A percentile compares a stretch with the other conserved stretches of the same genome.
Conservation (phyloP, 2,113 vertebrate genomes). For the Sylvilagus bachmani region DNA sequence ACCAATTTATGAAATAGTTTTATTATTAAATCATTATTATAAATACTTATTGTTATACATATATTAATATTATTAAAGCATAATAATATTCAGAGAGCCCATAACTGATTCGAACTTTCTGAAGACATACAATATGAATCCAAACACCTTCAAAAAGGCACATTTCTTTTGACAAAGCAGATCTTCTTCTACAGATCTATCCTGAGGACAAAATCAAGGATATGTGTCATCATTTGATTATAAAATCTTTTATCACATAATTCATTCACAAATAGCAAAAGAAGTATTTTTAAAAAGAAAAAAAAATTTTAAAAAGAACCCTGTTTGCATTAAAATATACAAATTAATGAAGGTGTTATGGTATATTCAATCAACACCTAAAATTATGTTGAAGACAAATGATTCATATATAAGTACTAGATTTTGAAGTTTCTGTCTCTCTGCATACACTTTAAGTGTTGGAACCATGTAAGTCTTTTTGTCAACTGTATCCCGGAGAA, state of each 20-base stretch:
- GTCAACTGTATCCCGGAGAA: background rate
- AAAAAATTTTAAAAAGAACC: background rate
- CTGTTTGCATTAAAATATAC: background rate
- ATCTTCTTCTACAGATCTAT: background rate
- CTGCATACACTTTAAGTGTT: background rate
- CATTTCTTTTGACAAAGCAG: background rate
- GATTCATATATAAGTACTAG: background rate
- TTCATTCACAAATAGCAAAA: background rate
- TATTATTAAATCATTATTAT: no score
- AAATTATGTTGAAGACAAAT: slow-evolving; percentile 32
- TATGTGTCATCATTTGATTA: background rate
- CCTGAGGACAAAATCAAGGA: background rate
- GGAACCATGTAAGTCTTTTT: background rate
- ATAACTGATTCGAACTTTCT: background rate
- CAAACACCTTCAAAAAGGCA: slow-evolving; percentile 19
- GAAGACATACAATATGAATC: background rate
- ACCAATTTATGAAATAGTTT: background rate
- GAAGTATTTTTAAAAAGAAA: background rate
- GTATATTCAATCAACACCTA: background rate
- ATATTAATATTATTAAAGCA: slow-evolving; percentile 2
- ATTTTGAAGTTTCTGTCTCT: background rate
- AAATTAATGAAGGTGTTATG: background rate
- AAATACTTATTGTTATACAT: no score
- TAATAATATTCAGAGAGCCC: background rate
- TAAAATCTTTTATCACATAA: slow-evolving; percentile 3